Evolutionary conservation across 2,113 vertebrate species (phyloP), one percentile per base, ranked within the genome.

Genomic region (Brachypteracias leptosomus): DNA sequence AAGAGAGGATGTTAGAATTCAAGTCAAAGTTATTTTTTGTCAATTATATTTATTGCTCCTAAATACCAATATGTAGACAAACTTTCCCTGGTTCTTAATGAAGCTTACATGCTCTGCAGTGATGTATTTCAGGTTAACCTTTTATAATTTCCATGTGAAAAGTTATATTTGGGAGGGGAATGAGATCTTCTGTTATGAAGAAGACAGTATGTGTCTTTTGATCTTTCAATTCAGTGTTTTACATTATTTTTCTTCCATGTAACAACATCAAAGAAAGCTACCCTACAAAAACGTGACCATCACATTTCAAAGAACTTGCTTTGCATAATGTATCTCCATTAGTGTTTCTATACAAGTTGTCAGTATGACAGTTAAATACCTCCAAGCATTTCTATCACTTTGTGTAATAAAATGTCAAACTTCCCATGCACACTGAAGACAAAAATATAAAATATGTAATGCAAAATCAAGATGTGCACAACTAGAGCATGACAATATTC

Each of bases 21-120:
- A 92, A 90, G 46, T 90, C 73, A 87, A 87, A 89, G 40, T 67
- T 57, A 46, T 2, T 90, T 96, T 95, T 88, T 77, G 35, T 84
- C 71, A 89, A 54, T 26, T 24, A 38, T 74, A 93, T 90, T 93
- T 97, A 92, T 52, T 88, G 40, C 49, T 89, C 24, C 77, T 62
- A 85, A 95, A 85, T 88, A 88, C 44, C 46, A 62, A 75, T 42
- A 49, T 10, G 10, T 29, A 91, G 55, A 44, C 15, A 67, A 94
- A 87, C 17, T 29, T 49, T 90, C 51, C 31, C 38, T 68, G 46
- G 65, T 67, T 85, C 52, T 93, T 90, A 66, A 74, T 29, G 54
- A 17, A 72, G n/a, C 16, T 76, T 85, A 51, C 24, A 75, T 14
- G 3, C 6, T 4, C 75, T 77, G 6, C 24, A 74, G 11, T 16